These are phyloP conservation scores for Tetrapedia diversipes DNA, from an alignment of 2,888 invertebrate species.

Conservation along the genomic window DNA sequence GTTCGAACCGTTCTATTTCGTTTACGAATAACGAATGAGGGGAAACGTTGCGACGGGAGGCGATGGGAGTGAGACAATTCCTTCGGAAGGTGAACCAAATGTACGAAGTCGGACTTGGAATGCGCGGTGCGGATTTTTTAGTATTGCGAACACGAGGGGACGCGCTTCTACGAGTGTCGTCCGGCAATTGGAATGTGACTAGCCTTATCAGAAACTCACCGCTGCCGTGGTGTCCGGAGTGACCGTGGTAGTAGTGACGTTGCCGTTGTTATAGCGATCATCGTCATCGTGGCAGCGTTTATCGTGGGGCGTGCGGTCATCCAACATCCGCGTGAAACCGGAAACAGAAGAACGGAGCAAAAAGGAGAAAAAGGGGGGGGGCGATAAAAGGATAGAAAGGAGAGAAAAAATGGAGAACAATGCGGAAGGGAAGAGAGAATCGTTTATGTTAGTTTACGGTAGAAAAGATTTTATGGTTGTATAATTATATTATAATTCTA, in stretches of 20 bases:
- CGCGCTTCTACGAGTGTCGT: conserved; percentile 44
- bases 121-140: conserved; percentile 25
- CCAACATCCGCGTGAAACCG: conserved; percentile 75
- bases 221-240: conserved; percentile 60
- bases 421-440: conserved; percentile 14
- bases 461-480: no score
- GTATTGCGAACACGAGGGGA: conserved; percentile 53
- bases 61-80: not conserved
- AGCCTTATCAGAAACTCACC: conserved; percentile 70
- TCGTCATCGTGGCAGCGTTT: conserved; percentile 50
- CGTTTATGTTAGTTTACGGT: conserved; percentile 36
- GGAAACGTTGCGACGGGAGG: no score
- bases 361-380: conserved; percentile 14
- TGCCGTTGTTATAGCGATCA: conserved; percentile 39
- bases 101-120: not conserved
- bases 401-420: conserved; percentile 35
- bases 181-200: conserved; percentile 64
- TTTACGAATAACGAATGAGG: not conserved
- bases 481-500: not conserved
- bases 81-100: not conserved
- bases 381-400: conserved; percentile 48
- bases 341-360: conserved; percentile 69
- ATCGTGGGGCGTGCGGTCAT: conserved; percentile 62
- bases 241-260: conserved; percentile 61
- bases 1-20: not conserved